A percentile compares a stretch with the other conserved stretches of the same genome.
phyloP scores from a whole-genome alignment of 2,113 vertebrate genomes.

The Corythornis madagascariensis region DNA sequence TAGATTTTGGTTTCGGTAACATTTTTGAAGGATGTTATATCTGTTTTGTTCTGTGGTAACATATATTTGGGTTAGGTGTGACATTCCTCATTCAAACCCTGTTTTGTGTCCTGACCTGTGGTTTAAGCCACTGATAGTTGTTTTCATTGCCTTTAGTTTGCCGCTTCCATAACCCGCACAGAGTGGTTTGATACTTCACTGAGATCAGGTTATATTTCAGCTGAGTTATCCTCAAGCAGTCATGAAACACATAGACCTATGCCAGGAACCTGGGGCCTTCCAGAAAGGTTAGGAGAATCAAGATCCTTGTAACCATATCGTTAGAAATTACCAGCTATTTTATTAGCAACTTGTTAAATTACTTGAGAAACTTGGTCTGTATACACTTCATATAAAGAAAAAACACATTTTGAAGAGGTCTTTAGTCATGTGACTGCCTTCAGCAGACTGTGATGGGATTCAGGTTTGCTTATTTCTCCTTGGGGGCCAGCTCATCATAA shows the following conservation, averaged over 20 bases:
- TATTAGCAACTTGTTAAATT: slow-evolving; percentile 15
- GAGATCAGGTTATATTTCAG: neutral
- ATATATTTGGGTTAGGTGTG: slow-evolving; percentile 42
- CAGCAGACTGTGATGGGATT: neutral
- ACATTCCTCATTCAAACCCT: slow-evolving; percentile 49
- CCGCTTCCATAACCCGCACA: neutral
- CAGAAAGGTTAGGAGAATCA: neutral
- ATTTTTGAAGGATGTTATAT: slow-evolving; percentile 39
- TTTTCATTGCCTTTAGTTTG: neutral
- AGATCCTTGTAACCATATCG: neutral
- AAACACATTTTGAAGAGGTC: slow-evolving; percentile 19
- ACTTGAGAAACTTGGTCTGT: slow-evolving; percentile 30
- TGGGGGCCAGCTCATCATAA: neutral
- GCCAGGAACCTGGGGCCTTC: slow-evolving; percentile 1
- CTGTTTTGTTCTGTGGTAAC: slow-evolving; percentile 48
- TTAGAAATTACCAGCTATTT: slow-evolving; percentile 30
- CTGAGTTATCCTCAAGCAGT: slow-evolving; percentile 8
- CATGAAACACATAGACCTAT: neutral
- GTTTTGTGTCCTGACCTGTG: slow-evolving; percentile 10
- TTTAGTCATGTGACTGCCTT: neutral
- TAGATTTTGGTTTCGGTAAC: slow-evolving; percentile 9
- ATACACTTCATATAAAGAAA: slow-evolving; percentile 32
- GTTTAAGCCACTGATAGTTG: neutral
- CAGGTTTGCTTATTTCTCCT: neutral
- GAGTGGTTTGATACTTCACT: neutral